These are phyloP conservation scores for Allolobophora icterica DNA, from an alignment of 2,888 invertebrate species.

Conservation along the genomic window DNA sequence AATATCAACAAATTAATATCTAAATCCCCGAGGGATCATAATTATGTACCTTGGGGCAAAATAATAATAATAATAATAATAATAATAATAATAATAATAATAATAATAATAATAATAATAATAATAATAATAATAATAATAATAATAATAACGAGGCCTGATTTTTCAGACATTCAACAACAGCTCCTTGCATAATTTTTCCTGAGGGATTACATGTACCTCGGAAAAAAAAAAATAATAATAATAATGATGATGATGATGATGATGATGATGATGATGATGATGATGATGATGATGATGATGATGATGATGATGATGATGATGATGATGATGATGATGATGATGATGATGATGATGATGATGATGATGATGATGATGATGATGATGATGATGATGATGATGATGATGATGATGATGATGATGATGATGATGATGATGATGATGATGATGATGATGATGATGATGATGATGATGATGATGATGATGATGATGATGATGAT, in stretches of 20 bases:
- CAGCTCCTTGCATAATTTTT: no score
- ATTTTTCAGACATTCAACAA: no score
- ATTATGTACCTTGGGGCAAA: no score
- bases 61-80: no score
- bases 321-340: slow-evolving; percentile 29
- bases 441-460: slow-evolving; percentile 24
- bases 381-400: slow-evolving; percentile 36
- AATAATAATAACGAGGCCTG: no score
- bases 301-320: slow-evolving; percentile 37
- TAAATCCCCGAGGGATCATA: no score
- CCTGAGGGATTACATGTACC: no score
- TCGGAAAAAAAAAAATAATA: no score
- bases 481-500: slow-evolving; percentile 29
- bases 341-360: not conserved
- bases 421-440: slow-evolving; percentile 12
- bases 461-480: slow-evolving; percentile 23
- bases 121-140: slow-evolving; percentile 13
- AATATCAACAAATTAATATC: no score
- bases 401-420: not conserved
- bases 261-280: slow-evolving; percentile 27
- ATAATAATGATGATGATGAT: slow-evolving; percentile 25
- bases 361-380: slow-evolving; percentile 36
- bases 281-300: slow-evolving; percentile 30
- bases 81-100: no score
- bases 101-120: not conserved